phyloP scores from a whole-genome alignment of 2,113 vertebrate species.

The Salvelinus fontinalis region DNA sequence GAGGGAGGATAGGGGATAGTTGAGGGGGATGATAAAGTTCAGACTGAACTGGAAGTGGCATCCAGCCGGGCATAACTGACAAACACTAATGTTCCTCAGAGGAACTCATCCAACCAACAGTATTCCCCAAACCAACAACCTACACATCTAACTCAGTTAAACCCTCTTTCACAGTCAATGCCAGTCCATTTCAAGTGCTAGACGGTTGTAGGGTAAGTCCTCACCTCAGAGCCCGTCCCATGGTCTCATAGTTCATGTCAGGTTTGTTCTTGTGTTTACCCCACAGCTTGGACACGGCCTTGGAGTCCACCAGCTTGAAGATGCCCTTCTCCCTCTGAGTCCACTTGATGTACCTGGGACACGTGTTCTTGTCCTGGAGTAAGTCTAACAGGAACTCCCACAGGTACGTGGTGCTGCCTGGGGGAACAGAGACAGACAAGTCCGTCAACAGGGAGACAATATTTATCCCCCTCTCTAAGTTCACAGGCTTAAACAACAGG shows the following conservation, averaged over 20 bases:
- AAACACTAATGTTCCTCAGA: too few species aligned
- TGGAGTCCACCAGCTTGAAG: conserved; percentile 98
- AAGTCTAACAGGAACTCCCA: conserved; percentile 98
- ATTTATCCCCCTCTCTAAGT: too few species aligned
- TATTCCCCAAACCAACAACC: too few species aligned
- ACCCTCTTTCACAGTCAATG: too few species aligned
- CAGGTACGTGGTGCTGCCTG: conserved; percentile 94
- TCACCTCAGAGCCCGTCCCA: conserved; percentile 95
- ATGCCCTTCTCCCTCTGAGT: conserved; percentile 98
- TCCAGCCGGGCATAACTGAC: too few species aligned
- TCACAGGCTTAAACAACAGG: too few species aligned
- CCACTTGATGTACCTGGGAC: conserved; percentile 97
- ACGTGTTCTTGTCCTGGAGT: conserved; percentile 98
- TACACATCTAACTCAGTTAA: too few species aligned
- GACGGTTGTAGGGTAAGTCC: neutral
- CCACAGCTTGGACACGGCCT: conserved; percentile 97
- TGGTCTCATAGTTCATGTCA: conserved; percentile 99
- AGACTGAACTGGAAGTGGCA: too few species aligned
- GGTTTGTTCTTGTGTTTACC: conserved; percentile 99
- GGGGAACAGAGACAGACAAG: conserved; percentile 29
- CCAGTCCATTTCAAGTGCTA: too few species aligned
- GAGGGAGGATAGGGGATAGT: too few species aligned
- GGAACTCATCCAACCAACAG: too few species aligned
- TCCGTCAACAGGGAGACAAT: neutral
- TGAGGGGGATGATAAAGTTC: too few species aligned